phyloP scores from a whole-genome alignment of 1,140 invertebrate genomes.

The Lepeophtheirus salmonis region DNA sequence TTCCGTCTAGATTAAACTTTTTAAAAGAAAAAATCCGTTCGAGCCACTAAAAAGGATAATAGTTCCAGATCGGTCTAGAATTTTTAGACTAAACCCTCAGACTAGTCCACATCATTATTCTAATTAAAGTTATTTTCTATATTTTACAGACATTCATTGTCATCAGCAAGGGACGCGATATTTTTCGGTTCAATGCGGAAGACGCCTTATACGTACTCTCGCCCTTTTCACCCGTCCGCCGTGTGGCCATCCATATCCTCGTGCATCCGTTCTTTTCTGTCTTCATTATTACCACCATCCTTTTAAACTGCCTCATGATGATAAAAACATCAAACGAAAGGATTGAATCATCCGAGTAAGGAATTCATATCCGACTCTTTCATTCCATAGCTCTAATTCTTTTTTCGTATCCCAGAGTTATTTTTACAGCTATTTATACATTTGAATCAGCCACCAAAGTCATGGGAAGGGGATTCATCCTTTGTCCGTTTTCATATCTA shows the following conservation, averaged over 20 bases:
- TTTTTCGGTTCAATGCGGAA: slow-evolving; percentile 93
- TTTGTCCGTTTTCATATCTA: slow-evolving; percentile 97
- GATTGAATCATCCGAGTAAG: slow-evolving; percentile 92
- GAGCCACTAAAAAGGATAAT: too few relatives aligned
- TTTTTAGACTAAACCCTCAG: too few relatives aligned
- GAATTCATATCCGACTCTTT: slow-evolving; percentile 24
- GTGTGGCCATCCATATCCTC: slow-evolving; percentile 88
- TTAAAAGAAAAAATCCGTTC: too few relatives aligned
- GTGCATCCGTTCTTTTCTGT: slow-evolving; percentile 93
- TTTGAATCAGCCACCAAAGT: slow-evolving; percentile 97
- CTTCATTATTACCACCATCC: slow-evolving; percentile 92
- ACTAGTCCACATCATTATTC: too few relatives aligned
- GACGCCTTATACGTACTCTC: slow-evolving; percentile 83
- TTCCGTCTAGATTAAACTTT: too few relatives aligned
- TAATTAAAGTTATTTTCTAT: slow-evolving; percentile 26
- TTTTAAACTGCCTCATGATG: slow-evolving; percentile 95
- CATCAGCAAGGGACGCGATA: slow-evolving; percentile 92
- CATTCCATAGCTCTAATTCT: background rate
- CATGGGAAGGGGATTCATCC: slow-evolving; percentile 95
- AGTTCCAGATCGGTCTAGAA: too few relatives aligned
- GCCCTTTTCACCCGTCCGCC: slow-evolving; percentile 87
- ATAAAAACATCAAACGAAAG: slow-evolving; percentile 79
- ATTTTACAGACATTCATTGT: slow-evolving; percentile 85
- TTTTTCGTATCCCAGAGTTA: slow-evolving; percentile 46
- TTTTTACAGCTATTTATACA: slow-evolving; percentile 98